These are phyloP conservation scores for Scaptomyza hsui DNA, from an alignment of 1,140 invertebrate genomes.

Conservation along the genomic window DNA sequence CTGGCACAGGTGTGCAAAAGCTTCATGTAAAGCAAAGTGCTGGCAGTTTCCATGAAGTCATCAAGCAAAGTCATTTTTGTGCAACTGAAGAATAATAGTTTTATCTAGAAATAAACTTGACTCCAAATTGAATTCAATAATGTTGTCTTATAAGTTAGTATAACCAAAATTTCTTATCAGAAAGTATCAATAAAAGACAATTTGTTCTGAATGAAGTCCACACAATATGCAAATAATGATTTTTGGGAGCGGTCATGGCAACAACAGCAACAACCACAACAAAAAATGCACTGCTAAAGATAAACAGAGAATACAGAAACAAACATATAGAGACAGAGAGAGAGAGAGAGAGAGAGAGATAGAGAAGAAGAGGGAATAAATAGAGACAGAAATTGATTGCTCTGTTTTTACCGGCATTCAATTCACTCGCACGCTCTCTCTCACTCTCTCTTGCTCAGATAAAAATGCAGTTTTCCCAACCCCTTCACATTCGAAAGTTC, in stretches of 20 bases:
- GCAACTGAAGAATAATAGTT: not conserved
- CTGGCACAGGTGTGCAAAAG: conserved; percentile 51
- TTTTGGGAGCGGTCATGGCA: conserved; percentile 70
- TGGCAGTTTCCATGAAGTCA: conserved; percentile 29
- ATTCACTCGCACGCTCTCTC: conserved; percentile 17
- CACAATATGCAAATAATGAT: conserved; percentile 58
- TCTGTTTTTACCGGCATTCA: conserved; percentile 38
- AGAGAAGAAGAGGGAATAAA: not conserved
- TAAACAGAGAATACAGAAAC: conserved; percentile 64
- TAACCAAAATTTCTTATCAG: conserved; percentile 46
- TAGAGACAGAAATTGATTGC: not conserved
- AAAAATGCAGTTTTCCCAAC: conserved; percentile 43
- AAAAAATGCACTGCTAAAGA: conserved; percentile 62
- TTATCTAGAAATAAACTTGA: too few species aligned
- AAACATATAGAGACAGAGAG: conserved; percentile 6
- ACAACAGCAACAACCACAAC: conserved; percentile 30
- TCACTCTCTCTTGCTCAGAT: conserved; percentile 23
- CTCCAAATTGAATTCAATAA: too few species aligned
- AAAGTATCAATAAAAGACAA: conserved; percentile 21
- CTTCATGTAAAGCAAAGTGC: conserved; percentile 12
- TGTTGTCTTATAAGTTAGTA: not conserved
- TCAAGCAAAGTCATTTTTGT: conserved; percentile 11
- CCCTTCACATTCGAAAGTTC: conserved; percentile 41
- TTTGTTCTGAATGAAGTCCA: conserved; percentile 25
- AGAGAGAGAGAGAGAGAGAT: not conserved